A percentile compares a stretch with the other conserved stretches of the same genome.
Conservation (phyloP, 2,888 invertebrate genomes). For the Agrotis puta region DNA sequence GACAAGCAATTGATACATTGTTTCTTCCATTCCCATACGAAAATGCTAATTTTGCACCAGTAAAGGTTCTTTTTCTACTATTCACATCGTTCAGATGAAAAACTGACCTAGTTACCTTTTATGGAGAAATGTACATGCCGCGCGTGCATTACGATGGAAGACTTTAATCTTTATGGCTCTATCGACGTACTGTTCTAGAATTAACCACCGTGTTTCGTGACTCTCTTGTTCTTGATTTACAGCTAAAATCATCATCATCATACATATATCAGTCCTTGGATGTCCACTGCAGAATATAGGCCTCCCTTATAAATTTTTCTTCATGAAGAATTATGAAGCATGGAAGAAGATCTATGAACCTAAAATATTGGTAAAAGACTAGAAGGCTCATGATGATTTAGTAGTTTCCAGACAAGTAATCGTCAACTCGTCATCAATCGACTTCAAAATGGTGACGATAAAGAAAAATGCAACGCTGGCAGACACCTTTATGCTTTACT, state of each 20-base stretch:
- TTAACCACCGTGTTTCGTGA: not conserved
- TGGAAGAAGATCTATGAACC: not conserved
- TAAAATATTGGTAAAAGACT: not conserved
- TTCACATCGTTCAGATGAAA: slow-evolving; percentile 34
- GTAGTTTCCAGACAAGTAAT: not conserved
- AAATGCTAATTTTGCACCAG: slow-evolving; percentile 34
- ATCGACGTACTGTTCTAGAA: not conserved
- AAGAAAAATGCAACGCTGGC: not conserved
- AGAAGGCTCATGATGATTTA: not conserved
- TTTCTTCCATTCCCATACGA: slow-evolving; percentile 44
- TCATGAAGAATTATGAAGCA: too few relatives aligned
- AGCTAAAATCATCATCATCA: too few relatives aligned
- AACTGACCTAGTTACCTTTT: slow-evolving; percentile 37
- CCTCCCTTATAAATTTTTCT: too few relatives aligned
- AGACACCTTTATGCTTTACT: not conserved
- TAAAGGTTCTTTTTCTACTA: slow-evolving; percentile 34
- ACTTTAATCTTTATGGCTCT: not conserved
- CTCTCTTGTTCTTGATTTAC: not conserved
- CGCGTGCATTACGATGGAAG: not conserved
- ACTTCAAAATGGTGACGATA: not conserved
- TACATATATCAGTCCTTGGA: too few relatives aligned
- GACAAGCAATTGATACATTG: slow-evolving; percentile 50
- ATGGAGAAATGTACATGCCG: not conserved
- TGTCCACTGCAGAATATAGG: too few relatives aligned
- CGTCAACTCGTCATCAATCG: not conserved